A percentile compares a stretch with the other conserved stretches of the same genome.
Conservation (phyloP, 2,113 vertebrate species). For the Gymnocephalus cernua region DNA sequence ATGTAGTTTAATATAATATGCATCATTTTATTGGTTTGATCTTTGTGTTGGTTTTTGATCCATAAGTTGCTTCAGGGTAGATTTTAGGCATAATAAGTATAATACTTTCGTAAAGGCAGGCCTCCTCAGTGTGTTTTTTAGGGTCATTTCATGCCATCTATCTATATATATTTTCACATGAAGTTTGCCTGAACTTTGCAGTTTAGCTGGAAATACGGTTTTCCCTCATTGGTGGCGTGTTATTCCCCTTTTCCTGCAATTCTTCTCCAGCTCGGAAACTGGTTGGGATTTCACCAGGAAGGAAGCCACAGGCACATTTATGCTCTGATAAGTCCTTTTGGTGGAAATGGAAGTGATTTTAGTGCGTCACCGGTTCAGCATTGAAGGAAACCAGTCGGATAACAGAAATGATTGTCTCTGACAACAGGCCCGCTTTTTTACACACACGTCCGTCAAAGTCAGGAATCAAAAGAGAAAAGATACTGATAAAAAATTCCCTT, state of each 20-base stretch:
- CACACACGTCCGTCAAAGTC: slow-evolving; percentile 69
- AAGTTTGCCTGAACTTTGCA: slow-evolving; percentile 44
- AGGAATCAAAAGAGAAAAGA: slow-evolving; percentile 62
- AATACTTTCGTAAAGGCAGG: not conserved
- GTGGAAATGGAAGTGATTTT: slow-evolving; percentile 82
- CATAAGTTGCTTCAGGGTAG: not conserved
- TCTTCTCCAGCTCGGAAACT: slow-evolving; percentile 77
- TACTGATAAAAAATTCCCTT: slow-evolving; percentile 55
- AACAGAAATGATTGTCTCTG: slow-evolving; percentile 75
- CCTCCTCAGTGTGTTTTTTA: not conserved
- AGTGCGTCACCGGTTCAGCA: slow-evolving; percentile 79
- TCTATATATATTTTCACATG: slow-evolving; percentile 41
- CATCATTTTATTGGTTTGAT: not conserved
- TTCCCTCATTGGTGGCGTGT: slow-evolving; percentile 62
- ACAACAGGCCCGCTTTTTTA: slow-evolving; percentile 57
- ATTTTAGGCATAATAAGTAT: not conserved
- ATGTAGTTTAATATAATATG: not conserved
- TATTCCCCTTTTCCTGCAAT: slow-evolving; percentile 82
- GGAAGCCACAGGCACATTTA: slow-evolving; percentile 79
- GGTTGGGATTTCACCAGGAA: slow-evolving; percentile 80
- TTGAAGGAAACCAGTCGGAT: slow-evolving; percentile 73
- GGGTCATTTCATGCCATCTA: slow-evolving; percentile 5
- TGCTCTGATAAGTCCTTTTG: slow-evolving; percentile 82
- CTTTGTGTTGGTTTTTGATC: not conserved
- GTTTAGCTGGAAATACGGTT: slow-evolving; percentile 63